Evolutionary conservation across 2,113 vertebrate species (phyloP).

Genomic region (Cacatua alba): DNA sequence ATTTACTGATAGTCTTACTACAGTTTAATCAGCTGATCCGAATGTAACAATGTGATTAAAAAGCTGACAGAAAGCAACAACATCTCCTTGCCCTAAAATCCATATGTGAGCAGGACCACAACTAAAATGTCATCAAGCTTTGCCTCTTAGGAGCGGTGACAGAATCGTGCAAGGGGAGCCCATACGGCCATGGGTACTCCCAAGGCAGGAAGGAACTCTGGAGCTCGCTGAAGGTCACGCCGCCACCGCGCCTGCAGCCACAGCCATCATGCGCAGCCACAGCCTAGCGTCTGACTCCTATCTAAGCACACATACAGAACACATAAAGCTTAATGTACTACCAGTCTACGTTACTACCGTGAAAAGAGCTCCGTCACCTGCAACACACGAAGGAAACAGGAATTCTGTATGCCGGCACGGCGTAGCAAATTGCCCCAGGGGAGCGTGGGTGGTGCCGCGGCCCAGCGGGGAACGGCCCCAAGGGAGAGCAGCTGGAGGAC

Average conservation of each 20-base stretch:
- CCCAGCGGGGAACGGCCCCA: neutral
- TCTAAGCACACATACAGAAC: fast-evolving
- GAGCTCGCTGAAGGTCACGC: slow-evolving; percentile 14
- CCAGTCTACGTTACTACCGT: neutral
- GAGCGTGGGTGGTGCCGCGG: neutral
- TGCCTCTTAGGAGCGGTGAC: neutral
- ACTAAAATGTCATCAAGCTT: neutral
- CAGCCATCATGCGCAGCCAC: neutral
- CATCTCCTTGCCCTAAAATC: neutral
- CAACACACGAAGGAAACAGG: neutral
- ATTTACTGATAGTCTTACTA: neutral
- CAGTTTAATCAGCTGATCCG: neutral
- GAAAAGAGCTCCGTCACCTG: neutral
- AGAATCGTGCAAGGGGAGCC: fast-evolving
- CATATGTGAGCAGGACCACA: fast-evolving
- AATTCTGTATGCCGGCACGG: neutral
- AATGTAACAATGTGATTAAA: neutral
- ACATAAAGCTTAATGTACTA: neutral
- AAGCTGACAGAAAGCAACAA: neutral
- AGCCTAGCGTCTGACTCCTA: fast-evolving
- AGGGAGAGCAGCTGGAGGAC: neutral
- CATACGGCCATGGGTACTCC: fast-evolving
- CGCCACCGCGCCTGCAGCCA: neutral
- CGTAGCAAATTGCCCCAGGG: neutral
- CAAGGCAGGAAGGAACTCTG: neutral